Evolutionary conservation across 2,113 vertebrate genomes (phyloP).

Genomic region (Microcebus ravelobensis): DNA sequence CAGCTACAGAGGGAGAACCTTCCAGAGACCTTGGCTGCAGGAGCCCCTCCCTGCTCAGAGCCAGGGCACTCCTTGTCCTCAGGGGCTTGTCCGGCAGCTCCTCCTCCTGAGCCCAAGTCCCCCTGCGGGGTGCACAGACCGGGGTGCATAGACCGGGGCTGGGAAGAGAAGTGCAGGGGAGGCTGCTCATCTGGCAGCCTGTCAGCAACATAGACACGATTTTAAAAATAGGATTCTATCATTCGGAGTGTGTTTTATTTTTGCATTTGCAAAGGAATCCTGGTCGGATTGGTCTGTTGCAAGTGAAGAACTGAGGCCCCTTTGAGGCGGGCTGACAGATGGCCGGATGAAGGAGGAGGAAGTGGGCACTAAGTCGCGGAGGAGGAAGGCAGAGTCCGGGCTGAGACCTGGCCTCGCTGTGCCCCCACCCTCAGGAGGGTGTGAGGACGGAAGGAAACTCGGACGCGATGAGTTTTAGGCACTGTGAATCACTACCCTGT

Average conservation of each 20-base stretch:
- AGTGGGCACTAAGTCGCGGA: rapidly evolving
- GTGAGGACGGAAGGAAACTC: rapidly evolving
- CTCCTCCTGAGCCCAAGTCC: too few species aligned
- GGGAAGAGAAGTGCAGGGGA: background rate
- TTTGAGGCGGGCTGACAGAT: background rate
- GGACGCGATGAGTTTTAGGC: background rate
- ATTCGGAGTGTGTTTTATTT: background rate
- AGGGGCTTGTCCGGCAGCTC: background rate
- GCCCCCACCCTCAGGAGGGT: too few species aligned
- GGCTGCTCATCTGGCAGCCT: background rate
- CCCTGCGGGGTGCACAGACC: background rate
- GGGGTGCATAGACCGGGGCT: background rate
- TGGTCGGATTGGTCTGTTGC: background rate
- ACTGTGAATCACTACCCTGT: background rate
- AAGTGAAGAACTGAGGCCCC: background rate
- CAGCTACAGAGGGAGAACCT: background rate
- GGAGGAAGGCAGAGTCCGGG: rapidly evolving
- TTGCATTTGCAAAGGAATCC: background rate
- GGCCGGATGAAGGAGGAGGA: too few species aligned
- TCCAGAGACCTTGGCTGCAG: background rate
- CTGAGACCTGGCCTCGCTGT: rapidly evolving
- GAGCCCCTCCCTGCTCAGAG: background rate
- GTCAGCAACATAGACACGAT: rapidly evolving
- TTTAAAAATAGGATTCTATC: background rate
- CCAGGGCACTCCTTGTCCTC: rapidly evolving